Percentiles rank a stretch among this genome's conserved stretches.
These are phyloP conservation scores for Campoletis raptor DNA, from an alignment of 2,888 invertebrate genomes.

Conservation along the genomic window DNA sequence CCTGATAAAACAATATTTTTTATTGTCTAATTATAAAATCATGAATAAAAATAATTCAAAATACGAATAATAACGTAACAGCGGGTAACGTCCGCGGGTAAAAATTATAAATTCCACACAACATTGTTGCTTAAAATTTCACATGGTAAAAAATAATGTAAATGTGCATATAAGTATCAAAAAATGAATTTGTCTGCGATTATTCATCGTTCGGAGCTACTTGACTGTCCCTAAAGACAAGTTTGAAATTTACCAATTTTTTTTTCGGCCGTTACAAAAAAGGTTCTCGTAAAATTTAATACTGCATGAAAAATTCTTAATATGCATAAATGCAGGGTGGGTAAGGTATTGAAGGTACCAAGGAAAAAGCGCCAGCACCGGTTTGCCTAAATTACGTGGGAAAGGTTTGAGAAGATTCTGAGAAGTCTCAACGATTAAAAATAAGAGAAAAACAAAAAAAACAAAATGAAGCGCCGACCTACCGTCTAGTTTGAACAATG, in stretches of 20 bases:
- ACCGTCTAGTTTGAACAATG: slow-evolving; percentile 4
- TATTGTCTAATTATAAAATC: no score
- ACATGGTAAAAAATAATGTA: no score
- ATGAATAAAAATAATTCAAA: no score
- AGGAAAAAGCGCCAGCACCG: slow-evolving; percentile 40
- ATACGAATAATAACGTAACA: no score
- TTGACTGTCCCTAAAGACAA: no score
- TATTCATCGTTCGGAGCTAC: no score
- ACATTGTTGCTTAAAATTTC: no score
- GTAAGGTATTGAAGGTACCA: slow-evolving; percentile 52
- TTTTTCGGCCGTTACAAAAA: slow-evolving; percentile 1
- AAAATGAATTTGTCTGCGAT: no score
- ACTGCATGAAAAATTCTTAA: slow-evolving; percentile 51
- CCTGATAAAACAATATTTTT: no score
- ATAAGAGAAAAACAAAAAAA: slow-evolving; percentile 7
- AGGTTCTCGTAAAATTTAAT: neutral
- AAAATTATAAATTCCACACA: no score
- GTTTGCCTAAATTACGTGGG: slow-evolving; percentile 58
- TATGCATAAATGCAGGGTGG: slow-evolving; percentile 56
- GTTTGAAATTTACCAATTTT: neutral
- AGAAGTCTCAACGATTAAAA: slow-evolving; percentile 52
- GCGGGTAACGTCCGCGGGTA: no score
- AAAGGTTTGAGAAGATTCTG: slow-evolving; percentile 53
- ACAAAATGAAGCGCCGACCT: slow-evolving; percentile 29
- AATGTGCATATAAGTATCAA: no score